Evolutionary conservation across 2,888 invertebrate genomes (phyloP).

Genomic region (Amphipyra berbera): DNA sequence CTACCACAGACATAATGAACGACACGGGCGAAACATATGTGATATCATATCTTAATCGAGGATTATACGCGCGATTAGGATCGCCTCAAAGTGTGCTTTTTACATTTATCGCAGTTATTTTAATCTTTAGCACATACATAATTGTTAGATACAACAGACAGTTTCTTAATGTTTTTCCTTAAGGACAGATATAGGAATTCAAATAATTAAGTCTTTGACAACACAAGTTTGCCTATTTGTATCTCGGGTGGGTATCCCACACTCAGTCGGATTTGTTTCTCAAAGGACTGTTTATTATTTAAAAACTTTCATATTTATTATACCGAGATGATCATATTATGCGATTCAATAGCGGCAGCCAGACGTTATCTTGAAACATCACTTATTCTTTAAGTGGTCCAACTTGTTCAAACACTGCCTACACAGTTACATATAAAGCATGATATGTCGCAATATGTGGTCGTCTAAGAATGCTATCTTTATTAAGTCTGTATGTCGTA

Average conservation of each 20-base stretch:
- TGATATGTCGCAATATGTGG: conserved; percentile 5
- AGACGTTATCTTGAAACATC: conserved; percentile 7
- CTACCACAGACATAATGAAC: conserved; percentile 5
- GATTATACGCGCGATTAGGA: conserved; percentile 50
- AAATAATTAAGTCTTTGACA: no score
- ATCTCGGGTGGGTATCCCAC: no score
- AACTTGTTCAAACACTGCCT: conserved; percentile 9
- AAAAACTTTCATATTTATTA: neutral
- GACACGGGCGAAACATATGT: conserved; percentile 2
- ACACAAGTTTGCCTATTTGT: no score
- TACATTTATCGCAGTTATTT: conserved; percentile 27
- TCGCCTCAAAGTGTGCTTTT: conserved; percentile 7
- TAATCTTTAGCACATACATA: conserved; percentile 19
- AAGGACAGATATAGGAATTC: no score
- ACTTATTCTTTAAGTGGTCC: conserved; percentile 1
- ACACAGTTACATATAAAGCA: neutral
- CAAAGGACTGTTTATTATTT: neutral
- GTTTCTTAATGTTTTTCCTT: neutral
- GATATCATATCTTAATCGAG: conserved; percentile 54
- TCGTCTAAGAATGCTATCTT: neutral
- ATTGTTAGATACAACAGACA: neutral
- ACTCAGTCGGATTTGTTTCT: neutral
- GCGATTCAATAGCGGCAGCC: neutral
- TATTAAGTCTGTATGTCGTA: conserved; percentile 16
- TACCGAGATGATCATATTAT: neutral